Evolutionary conservation across 2,113 vertebrate species (phyloP), one percentile per base, ranked within the genome.

Genomic region (Gambusia affinis): DNA sequence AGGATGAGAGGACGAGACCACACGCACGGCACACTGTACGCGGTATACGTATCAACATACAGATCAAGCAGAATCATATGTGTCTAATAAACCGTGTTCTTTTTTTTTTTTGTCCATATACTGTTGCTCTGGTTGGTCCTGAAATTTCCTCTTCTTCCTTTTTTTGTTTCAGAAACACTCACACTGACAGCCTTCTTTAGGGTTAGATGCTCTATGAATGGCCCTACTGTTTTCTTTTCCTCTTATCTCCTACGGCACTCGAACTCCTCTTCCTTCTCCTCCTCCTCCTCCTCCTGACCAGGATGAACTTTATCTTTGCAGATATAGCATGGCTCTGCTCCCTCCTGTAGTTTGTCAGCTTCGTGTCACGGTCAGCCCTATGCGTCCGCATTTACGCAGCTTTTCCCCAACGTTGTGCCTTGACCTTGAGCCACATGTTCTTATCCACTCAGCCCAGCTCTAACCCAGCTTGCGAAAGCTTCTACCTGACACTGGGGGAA

Each of bases 1-100:
- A 94, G 94, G 92, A 97, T 94, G 94, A 96, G 93, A 75, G 65
- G 80, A 68, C 7, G 28, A 75, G 90, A 91, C 89, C 90, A 93
- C 89, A 91, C 91, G 74, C 87, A 83, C 42, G 73, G 71, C 72
- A 29, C 67, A 70, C 76, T 85, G 75, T 83, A 65, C 47, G 44
- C 65, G 80, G 63, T 83, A 76, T 84, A 73, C 81, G 71, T 80
- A 71, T 81, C 74, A 73, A 24, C 75, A 30, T 74, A 72, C 73
- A 80, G 64, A 87, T 91, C 77, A 85, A 80, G 79, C 29, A 57
- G 39, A 12, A 30, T 12, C 4, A 22, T 3, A 1, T 29, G 70
- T 76, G 68, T 68, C 60, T 35, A 8, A 71, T 81, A 63, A 28
- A 72, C 83, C 70, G n/a, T 3, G 78, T 85, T 70, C 1, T 35